Evolutionary conservation across 2,797 vertebrate genomes (phyloP), one percentile per base, ranked within the genome.

Genomic region (Etheostoma nigrum): DNA sequence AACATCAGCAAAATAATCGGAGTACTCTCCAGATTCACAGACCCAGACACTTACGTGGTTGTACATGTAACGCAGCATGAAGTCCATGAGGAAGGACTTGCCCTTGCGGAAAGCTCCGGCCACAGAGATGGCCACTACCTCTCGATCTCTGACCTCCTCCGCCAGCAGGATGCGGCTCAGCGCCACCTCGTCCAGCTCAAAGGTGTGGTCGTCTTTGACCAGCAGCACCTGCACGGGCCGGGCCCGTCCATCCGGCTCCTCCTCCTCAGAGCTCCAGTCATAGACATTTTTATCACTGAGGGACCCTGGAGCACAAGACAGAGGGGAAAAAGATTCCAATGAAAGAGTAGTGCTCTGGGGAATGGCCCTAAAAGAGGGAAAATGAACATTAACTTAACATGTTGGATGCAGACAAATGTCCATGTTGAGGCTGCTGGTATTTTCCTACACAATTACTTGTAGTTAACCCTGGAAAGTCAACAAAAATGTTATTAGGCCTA

Each of bases 61-160:
- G 94, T 99, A 99, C 98, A 99, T 99, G 89, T 98, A 99, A 0
- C 98, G 96, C 91, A 99, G 93, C 98, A 99, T 99, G 91, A 99
- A 99, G 93, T 99, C 98, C 98, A 99, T 98, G 76, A 99, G 96
- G 92, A 99, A 99, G 0, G 98, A 99, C 84, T 99, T 99, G 36
- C 98, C 98, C 94, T 99, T 99, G 11, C 98, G 95, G 82, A 99
- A 99, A 27, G 98, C 98, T 66, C 98, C 98, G 2, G 98, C 98
- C 15, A 99, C 98, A 0, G 98, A 99, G 74, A 99, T 96, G 2
- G 97, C 97, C 64, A 99, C 98, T 0, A 99, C 98, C 74, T 99
- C 98, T 5, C 96, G 95, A 61, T 99, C 97, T 11, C 97, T 89
- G 87, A 99, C 95, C 48, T 97, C 96, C 88, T 98, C 96, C 0